Conservation (phyloP, 2,113 vertebrate species). For the Sakesphorus luctuosus region DNA sequence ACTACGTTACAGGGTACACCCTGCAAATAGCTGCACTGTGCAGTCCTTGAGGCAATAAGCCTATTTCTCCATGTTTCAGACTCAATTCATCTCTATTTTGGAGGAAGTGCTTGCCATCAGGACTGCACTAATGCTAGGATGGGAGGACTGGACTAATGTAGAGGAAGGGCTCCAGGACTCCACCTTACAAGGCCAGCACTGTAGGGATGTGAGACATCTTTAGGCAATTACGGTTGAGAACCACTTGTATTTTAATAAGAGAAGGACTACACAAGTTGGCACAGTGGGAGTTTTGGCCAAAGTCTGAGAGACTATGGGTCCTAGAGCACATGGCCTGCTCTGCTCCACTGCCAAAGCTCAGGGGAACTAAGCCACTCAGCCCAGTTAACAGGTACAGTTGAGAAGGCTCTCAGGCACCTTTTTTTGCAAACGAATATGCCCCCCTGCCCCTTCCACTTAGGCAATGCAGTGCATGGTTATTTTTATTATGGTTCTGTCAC, state of each 20-base stretch:
- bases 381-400: background rate
- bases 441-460: background rate
- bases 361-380: background rate
- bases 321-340: background rate
- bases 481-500: constrained; percentile 53
- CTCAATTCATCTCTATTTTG: accelerated
- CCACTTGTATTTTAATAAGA: background rate
- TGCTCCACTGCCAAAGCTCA: background rate
- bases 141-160: accelerated
- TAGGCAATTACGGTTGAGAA: background rate
- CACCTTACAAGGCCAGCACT: background rate
- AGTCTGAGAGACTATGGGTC: background rate
- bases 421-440: background rate
- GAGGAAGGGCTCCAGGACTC: background rate
- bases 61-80: background rate
- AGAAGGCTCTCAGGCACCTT: background rate
- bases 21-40: background rate
- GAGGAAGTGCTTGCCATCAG: background rate
- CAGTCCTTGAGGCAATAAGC: background rate
- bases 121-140: background rate
- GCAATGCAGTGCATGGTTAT: background rate
- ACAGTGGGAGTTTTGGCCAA: background rate
- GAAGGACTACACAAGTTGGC: background rate
- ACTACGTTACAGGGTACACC: background rate
- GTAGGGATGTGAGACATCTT: accelerated